Percentiles rank a stretch among this genome's conserved stretches.
Conservation (phyloP, 2,113 vertebrate species). For the Grammomys surdaster region DNA sequence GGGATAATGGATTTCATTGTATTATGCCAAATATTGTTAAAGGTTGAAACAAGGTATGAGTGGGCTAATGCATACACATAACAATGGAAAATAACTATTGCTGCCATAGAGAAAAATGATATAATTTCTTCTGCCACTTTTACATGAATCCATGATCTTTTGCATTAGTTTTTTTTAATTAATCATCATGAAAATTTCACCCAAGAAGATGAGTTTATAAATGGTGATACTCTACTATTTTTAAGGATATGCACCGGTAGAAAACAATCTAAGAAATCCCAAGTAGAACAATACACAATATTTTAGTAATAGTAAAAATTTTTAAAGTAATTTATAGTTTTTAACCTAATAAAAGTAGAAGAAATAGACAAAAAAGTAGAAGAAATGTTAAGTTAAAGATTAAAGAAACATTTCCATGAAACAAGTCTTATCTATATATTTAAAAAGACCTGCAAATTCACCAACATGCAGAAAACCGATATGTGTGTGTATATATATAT, state of each 20-base stretch:
- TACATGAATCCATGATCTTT: not conserved
- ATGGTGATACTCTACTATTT: not conserved
- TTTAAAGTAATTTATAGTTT: not conserved
- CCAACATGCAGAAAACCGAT: not conserved
- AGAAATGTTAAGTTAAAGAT: not conserved
- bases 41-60: no score
- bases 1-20: accelerated
- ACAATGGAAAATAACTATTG: not conserved
- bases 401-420: not conserved
- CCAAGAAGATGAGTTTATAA: not conserved
- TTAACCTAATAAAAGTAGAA: not conserved
- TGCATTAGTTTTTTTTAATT: not conserved
- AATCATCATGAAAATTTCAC: not conserved
- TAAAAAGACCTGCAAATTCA: not conserved
- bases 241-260: not conserved
- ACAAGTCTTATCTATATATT: not conserved
- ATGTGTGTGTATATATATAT: not conserved
- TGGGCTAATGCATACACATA: no score
- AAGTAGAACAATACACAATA: not conserved
- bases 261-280: not conserved
- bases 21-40: not conserved
- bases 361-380: not conserved
- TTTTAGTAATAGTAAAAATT: not conserved
- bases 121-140: not conserved
- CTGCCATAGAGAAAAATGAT: not conserved